Evolutionary conservation across 2,113 vertebrate species (phyloP).

Genomic region (Rafetus swinhoei): DNA sequence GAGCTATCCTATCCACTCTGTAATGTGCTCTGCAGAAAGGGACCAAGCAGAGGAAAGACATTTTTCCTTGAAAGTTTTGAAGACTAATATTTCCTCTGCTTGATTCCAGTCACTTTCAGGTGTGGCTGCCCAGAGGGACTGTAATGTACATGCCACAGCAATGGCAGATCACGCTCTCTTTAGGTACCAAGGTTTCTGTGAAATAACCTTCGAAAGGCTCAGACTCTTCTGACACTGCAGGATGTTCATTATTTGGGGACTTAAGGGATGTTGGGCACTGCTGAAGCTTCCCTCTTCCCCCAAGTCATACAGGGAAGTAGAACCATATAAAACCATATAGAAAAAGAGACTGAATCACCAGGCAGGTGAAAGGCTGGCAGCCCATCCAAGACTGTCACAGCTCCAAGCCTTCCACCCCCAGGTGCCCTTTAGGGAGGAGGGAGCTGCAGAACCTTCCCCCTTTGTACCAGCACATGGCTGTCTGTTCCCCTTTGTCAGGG

Average conservation of each 20-base stretch:
- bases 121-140: background rate
- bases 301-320: too few species aligned
- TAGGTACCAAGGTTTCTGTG: background rate
- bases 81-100: background rate
- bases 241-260: background rate
- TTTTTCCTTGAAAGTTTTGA: background rate
- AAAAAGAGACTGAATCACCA: too few species aligned
- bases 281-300: too few species aligned
- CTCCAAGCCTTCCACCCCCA: too few species aligned
- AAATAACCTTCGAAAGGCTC: background rate
- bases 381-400: too few species aligned
- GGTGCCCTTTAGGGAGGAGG: too few species aligned
- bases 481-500: too few species aligned
- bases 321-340: too few species aligned
- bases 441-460: too few species aligned
- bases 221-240: background rate
- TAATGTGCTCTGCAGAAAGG: background rate
- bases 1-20: background rate
- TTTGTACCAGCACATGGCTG: too few species aligned
- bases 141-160: background rate
- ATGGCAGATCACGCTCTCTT: background rate
- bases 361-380: too few species aligned
- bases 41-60: background rate
- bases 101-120: background rate
- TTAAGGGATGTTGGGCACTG: background rate